phyloP scores from a whole-genome alignment of 2,113 vertebrate species.

The Mustelus asterias region DNA sequence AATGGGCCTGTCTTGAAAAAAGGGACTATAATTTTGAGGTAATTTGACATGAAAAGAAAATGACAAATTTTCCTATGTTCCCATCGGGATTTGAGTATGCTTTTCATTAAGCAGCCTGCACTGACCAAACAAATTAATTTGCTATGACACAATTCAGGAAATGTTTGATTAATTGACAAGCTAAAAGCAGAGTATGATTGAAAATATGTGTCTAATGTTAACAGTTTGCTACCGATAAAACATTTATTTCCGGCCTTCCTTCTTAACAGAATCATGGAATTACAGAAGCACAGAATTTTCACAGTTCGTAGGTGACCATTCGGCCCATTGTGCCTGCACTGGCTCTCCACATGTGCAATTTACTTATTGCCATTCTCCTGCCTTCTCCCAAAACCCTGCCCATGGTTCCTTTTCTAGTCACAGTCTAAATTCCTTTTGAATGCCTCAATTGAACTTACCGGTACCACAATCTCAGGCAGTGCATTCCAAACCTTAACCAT shows the following conservation, averaged over 20 bases:
- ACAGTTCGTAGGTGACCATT: no score
- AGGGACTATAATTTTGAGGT: background rate
- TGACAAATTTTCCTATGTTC: background rate
- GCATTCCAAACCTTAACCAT: no score
- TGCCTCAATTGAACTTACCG: no score
- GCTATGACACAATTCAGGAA: background rate
- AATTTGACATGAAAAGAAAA: background rate
- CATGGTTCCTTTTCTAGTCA: no score
- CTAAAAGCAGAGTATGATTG: background rate
- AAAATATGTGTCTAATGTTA: background rate
- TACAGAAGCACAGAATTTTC: no score
- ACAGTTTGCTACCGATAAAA: background rate
- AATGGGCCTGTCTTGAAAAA: background rate
- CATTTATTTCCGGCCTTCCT: background rate
- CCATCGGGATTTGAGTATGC: background rate
- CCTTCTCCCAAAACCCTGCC: no score
- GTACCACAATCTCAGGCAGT: no score
- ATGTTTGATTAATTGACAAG: slow-evolving; percentile 7
- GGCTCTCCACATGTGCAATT: no score
- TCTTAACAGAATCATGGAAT: background rate
- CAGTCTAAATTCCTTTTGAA: no score
- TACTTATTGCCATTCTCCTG: no score
- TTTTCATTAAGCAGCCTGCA: background rate
- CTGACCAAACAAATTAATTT: background rate
- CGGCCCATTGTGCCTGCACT: no score